phyloP scores from a whole-genome alignment of 2,888 invertebrate species.

The Lycaena phlaeas region DNA sequence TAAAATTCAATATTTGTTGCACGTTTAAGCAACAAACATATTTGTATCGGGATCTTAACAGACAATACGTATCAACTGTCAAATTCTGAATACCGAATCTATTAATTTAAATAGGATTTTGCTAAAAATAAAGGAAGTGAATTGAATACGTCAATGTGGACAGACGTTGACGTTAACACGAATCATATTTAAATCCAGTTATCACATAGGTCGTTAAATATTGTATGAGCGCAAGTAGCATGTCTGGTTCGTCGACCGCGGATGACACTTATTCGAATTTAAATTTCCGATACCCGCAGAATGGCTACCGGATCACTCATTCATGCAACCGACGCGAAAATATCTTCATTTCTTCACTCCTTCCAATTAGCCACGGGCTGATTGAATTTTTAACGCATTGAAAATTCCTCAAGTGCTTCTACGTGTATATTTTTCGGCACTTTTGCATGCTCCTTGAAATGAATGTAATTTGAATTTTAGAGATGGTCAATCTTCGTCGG shows the following conservation, averaged over 20 bases:
- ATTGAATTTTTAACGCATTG: slow-evolving; percentile 5
- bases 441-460: too few relatives aligned
- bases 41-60: too few relatives aligned
- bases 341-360: slow-evolving; percentile 14
- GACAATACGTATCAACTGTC: too few relatives aligned
- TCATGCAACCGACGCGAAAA: slow-evolving; percentile 21
- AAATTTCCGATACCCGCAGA: slow-evolving; percentile 25
- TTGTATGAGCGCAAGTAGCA: slow-evolving; percentile 21
- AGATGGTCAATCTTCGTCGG: too few relatives aligned
- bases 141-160: slow-evolving; percentile 9
- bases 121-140: too few relatives aligned
- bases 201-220: slow-evolving; percentile 20
- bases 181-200: slow-evolving; percentile 16
- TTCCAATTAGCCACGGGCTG: slow-evolving; percentile 7
- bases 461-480: too few relatives aligned
- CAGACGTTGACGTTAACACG: slow-evolving; percentile 11
- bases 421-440: too few relatives aligned
- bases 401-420: too few relatives aligned
- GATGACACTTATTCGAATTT: slow-evolving; percentile 27
- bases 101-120: too few relatives aligned
- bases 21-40: too few relatives aligned
- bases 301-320: slow-evolving; percentile 21
- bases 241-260: slow-evolving; percentile 25
- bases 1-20: too few relatives aligned
- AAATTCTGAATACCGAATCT: too few relatives aligned